A percentile compares a stretch with the other conserved stretches of the same genome.
Conservation (phyloP, 2,888 invertebrate genomes). For the Thymelicus sylvestris region DNA sequence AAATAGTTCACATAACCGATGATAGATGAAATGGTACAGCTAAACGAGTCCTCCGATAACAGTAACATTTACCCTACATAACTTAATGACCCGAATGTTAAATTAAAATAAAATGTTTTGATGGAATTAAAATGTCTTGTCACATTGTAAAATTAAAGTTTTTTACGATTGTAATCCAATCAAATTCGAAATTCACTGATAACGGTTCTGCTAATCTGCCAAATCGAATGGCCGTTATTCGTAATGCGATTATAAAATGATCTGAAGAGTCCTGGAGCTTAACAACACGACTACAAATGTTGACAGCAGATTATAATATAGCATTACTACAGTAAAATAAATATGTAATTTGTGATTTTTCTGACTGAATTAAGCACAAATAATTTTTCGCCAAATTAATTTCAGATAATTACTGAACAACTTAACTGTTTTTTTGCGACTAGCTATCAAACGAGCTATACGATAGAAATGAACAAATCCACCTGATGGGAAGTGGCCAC, state of each 20-base stretch:
- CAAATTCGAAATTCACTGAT: constrained; percentile 2
- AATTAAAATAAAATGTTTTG: background rate
- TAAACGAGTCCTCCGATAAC: background rate
- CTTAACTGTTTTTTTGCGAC: too few species aligned
- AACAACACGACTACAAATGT: constrained; percentile 14
- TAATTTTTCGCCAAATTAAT: background rate
- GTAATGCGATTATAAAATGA: constrained; percentile 21
- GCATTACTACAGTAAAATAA: constrained; percentile 4
- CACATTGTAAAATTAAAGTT: constrained; percentile 5
- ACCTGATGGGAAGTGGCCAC: too few species aligned
- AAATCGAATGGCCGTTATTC: constrained; percentile 29
- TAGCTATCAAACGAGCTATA: too few species aligned
- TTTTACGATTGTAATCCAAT: constrained; percentile 20
- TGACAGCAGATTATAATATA: constrained; percentile 31
- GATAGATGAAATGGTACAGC: too few species aligned
- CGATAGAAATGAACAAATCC: too few species aligned
- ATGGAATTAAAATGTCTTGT: constrained; percentile 4
- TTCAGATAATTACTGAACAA: background rate
- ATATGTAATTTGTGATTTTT: background rate
- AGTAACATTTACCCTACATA: background rate
- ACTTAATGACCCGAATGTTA: background rate
- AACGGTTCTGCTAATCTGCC: constrained; percentile 29
- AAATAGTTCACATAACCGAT: too few species aligned
- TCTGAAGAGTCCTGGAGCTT: constrained; percentile 18
- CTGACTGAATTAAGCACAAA: background rate